Percentiles rank a stretch among this genome's conserved stretches.
Conservation (phyloP, 2,888 invertebrate genomes). For the Drosophila setosimentum region DNA sequence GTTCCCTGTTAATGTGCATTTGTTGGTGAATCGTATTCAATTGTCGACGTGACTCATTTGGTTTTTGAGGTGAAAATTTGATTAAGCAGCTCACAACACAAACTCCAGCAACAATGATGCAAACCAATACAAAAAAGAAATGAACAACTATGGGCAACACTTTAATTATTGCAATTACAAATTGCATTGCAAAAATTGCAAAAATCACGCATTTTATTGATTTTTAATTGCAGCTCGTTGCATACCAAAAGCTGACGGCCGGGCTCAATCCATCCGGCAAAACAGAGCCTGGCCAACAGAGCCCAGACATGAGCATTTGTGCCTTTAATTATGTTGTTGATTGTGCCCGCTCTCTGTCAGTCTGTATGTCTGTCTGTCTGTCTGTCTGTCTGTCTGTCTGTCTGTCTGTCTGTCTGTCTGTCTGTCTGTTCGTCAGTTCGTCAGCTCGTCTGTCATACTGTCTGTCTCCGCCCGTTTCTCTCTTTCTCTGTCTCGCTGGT, state of each 20-base stretch:
- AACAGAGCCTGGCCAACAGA: slow-evolving; percentile 42
- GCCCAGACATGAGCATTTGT: slow-evolving; percentile 73
- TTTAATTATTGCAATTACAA: slow-evolving; percentile 80
- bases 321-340: slow-evolving; percentile 80
- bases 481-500: slow-evolving; percentile 17
- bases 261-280: slow-evolving; percentile 35
- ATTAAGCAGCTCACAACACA: slow-evolving; percentile 54
- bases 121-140: slow-evolving; percentile 3
- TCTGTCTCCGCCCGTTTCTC: slow-evolving; percentile 7
- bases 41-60: slow-evolving; percentile 52
- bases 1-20: slow-evolving; percentile 21
- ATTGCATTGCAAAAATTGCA: slow-evolving; percentile 77
- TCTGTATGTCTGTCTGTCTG: slow-evolving; percentile 7
- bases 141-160: slow-evolving; percentile 49
- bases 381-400: slow-evolving; percentile 16
- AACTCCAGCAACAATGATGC: not conserved
- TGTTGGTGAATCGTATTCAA: slow-evolving; percentile 26
- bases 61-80: slow-evolving; percentile 73
- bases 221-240: slow-evolving; percentile 82
- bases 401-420: slow-evolving; percentile 9
- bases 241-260: slow-evolving; percentile 64
- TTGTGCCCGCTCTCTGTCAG: slow-evolving; percentile 48
- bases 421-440: slow-evolving; percentile 23
- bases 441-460: slow-evolving; percentile 18
- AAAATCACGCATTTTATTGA: slow-evolving; percentile 82